Evolutionary conservation across 2,113 vertebrate genomes (phyloP), one percentile per base, ranked within the genome.

Genomic region (Onychostruthus taczanowskii): DNA sequence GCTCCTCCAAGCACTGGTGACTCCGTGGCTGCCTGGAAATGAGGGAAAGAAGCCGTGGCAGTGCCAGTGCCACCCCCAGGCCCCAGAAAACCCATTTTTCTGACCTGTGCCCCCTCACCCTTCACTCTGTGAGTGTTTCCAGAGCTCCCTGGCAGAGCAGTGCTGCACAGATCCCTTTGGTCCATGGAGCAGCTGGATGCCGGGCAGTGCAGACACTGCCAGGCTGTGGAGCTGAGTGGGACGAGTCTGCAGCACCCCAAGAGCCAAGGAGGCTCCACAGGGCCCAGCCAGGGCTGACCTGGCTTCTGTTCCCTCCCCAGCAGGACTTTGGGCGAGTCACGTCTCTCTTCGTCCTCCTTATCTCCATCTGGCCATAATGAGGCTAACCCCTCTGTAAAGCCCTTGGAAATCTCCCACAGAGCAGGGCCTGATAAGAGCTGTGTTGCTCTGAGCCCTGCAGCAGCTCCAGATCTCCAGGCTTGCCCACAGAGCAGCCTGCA

Each of bases 171-270:
- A 16, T 12, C 56, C 78, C 16, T 0, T 10, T 64, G 66, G 41
- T 22, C 43, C 84, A 4, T 7, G 30, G 39, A 76, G 56, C 1
- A 4, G 16, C 43, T 78, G 1, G 5, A 17, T 64, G 20, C 17
- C 67, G 21, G 24, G 37, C 59, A 73, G 39, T 1, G 8, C 46
- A 47, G 85, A 18, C 80, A 16, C 30, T 3, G 1, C 66, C 56
- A 33, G 56, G 52, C 23, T 37, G 13, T 26, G 61, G 52, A 63
- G 31, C 33, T 0, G 0, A 24, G n/a, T 24, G 37, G 16, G 19
- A 62, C 0, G 7, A 73, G 53, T 13, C 37, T 74, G n/a, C 56
- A 82, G n/a, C 14, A 37, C 11, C 16, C 63, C 0, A 0, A 63
- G 68, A 53, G 53, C 81, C 22, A 19, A 3, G 2, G 50, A 52